Evolutionary conservation across 2,113 vertebrate genomes (phyloP).

Genomic region (Menura novaehollandiae): DNA sequence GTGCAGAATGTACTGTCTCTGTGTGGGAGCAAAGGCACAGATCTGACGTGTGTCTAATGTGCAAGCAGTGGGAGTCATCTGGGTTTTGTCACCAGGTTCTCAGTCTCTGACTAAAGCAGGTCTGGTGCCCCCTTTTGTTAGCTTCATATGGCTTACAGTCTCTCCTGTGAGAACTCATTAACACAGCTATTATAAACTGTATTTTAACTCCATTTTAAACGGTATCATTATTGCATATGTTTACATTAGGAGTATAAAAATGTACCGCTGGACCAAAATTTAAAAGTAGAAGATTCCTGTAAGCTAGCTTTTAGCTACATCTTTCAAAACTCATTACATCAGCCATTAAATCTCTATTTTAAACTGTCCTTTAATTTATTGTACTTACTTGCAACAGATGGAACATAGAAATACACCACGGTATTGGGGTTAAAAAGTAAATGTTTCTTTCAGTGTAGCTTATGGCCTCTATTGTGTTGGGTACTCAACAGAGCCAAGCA

Average conservation of each 20-base stretch:
- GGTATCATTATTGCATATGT: neutral
- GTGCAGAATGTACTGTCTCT: neutral
- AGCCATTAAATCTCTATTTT: neutral
- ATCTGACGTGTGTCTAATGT: neutral
- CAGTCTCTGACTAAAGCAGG: neutral
- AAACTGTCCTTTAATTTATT: neutral
- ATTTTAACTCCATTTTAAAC: neutral
- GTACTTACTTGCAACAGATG: neutral
- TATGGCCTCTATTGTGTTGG: neutral
- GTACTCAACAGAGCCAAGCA: neutral
- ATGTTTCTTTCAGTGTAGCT: neutral
- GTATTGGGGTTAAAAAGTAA: neutral
- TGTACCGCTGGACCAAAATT: neutral
- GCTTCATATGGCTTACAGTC: neutral
- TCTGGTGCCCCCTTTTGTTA: neutral
- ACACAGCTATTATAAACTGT: neutral
- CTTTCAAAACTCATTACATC: neutral
- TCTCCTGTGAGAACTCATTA: neutral
- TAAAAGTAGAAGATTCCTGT: neutral
- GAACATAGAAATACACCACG: neutral
- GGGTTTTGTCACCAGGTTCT: neutral
- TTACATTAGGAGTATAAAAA: neutral
- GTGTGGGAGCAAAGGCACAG: rapidly evolving
- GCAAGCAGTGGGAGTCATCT: neutral
- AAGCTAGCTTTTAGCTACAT: neutral